Base-by-base conservation (phyloP, 2,113 vertebrate genomes). In the Nothobranchius kuhntae region DNA sequence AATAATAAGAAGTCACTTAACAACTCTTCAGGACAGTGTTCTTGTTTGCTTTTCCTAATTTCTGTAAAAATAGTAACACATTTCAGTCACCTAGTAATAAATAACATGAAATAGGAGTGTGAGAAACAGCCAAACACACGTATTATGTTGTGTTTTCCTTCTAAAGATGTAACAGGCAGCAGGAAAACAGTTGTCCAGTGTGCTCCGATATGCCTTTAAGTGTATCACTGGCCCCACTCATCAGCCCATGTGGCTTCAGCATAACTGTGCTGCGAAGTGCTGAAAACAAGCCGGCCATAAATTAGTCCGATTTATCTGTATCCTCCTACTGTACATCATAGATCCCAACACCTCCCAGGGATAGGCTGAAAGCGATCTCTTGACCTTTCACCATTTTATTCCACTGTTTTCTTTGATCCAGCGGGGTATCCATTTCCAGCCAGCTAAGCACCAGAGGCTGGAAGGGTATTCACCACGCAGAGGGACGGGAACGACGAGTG, bases 321-420 rank as follows among this genome's bases (percentile, higher is more conserved):
- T 68, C 72, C 70, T 62, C 52, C 66, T 48, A 61, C 69, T 78
- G 71, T 77, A 75, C 55, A 53, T 71, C 75, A 57, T 9, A 26
- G 81, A 65, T 73, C 50, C 73, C 51, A 21, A 61, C 75, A 66
- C 74, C 77, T 82, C 75, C 79, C 64, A n/a, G 56, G 75, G 71
- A 79, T 76, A 68, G 81, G 83, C 59, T 76, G 85, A 87, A 83
- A 84, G 70, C 55, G 81, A 91, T 89, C 83, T 83, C 67, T 24
- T 90, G 89, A 87, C 86, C 88, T 89, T 89, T 84, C 55, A 53
- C 69, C 64, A 71, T 86, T 90, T 89, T 78, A 84, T 88, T 88
- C 76, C 73, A 66, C 78, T 84, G 80, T 88, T 89, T 88, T 87
- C 85, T 85, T 89, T 89, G 77, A 86, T 87, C 82, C 72, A 46